phyloP scores from a whole-genome alignment of 2,797 vertebrate genomes.

The Anguilla megastoma region DNA sequence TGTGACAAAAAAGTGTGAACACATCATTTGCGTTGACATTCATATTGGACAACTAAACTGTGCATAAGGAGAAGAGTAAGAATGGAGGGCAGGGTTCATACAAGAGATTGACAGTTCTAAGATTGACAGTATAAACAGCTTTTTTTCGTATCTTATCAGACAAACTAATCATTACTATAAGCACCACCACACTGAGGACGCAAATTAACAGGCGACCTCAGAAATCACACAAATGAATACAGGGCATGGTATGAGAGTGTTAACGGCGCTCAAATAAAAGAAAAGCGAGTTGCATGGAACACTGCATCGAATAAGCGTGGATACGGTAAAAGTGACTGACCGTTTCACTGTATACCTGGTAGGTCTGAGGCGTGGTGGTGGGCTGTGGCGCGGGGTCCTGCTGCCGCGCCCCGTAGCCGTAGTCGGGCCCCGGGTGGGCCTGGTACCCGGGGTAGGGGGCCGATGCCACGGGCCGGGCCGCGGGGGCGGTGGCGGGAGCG shows the following conservation, averaged over 20 bases:
- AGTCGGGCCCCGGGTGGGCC: slow-evolving; percentile 68
- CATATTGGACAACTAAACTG: background rate
- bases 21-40: background rate
- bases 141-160: background rate
- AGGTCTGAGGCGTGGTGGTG: slow-evolving; percentile 71
- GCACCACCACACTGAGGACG: background rate
- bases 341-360: slow-evolving; percentile 74
- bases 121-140: background rate
- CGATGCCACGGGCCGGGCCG: slow-evolving; percentile 57
- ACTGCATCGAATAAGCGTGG: background rate
- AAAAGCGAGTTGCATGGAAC: background rate
- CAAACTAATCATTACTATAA: background rate
- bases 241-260: background rate
- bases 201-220: background rate
- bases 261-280: background rate
- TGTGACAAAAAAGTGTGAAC: background rate
- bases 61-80: background rate
- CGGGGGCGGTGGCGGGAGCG: slow-evolving; percentile 60
- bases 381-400: slow-evolving; percentile 65
- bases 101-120: background rate
- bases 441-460: slow-evolving; percentile 65
- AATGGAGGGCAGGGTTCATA: background rate
- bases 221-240: background rate
- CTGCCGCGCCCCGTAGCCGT: slow-evolving; percentile 54
- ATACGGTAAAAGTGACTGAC: slow-evolving; percentile 54